A percentile compares a stretch with the other conserved stretches of the same genome.
These are phyloP conservation scores for Seriola dumerili DNA, from an alignment of 2,113 vertebrate species.

Conservation along the genomic window DNA sequence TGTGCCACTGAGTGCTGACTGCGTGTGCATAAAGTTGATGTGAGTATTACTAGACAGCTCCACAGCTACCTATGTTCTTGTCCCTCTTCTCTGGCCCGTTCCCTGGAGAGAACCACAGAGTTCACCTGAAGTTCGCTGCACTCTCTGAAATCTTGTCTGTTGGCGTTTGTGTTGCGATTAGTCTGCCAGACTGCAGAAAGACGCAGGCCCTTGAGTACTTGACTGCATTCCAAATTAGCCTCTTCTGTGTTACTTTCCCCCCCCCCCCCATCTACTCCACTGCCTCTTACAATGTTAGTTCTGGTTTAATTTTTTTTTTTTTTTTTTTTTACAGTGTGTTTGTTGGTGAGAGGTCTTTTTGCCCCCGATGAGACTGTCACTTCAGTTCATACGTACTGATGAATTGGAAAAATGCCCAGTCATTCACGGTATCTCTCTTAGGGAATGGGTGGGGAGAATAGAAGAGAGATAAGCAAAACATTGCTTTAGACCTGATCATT, in stretches of 20 bases:
- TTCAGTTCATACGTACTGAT: constrained; percentile 43
- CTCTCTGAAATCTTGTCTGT: constrained; percentile 58
- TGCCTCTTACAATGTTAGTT: constrained; percentile 39
- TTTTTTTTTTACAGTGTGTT: constrained; percentile 17
- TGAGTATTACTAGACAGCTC: constrained; percentile 36
- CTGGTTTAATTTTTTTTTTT: constrained; percentile 34
- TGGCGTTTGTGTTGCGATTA: constrained; percentile 51
- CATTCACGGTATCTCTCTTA: constrained; percentile 41
- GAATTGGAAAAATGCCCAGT: constrained; percentile 37
- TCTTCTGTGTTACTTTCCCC: constrained; percentile 26
- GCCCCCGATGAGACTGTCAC: constrained; percentile 31
- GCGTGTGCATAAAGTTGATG: constrained; percentile 28
- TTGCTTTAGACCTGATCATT: constrained; percentile 16
- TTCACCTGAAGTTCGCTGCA: constrained; percentile 62
- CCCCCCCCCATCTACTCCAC: background rate
- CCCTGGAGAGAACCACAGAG: constrained; percentile 32
- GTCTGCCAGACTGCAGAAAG: constrained; percentile 53
- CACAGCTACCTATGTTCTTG: constrained; percentile 33
- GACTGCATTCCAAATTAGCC: constrained; percentile 62
- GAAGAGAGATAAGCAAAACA: constrained; percentile 35
- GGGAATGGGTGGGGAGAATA: constrained; percentile 8
- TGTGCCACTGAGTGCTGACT: constrained; percentile 22
- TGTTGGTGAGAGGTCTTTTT: constrained; percentile 33
- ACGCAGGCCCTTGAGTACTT: constrained; percentile 46
- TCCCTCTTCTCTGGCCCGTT: constrained; percentile 5